Evolutionary conservation across 2,888 invertebrate species (phyloP).

Genomic region (Eurytoma adleriae): DNA sequence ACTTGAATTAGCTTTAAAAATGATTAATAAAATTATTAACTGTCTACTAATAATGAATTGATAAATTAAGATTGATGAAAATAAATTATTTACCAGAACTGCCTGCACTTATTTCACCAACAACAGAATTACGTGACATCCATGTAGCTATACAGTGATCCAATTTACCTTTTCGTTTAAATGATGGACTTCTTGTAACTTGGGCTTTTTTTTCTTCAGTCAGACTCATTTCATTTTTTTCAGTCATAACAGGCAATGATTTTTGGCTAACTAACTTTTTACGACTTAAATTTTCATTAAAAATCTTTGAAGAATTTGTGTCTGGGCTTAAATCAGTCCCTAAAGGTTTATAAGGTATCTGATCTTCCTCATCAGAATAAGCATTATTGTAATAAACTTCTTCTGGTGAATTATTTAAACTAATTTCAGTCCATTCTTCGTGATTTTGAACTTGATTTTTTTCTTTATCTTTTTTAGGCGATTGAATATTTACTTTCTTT

Average conservation of each 20-base stretch:
- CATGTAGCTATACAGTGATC: constrained; percentile 78
- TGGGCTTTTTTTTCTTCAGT: constrained; percentile 70
- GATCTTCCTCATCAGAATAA: constrained; percentile 75
- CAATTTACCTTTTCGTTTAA: constrained; percentile 73
- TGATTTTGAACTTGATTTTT: constrained; percentile 69
- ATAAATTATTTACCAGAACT: constrained; percentile 71
- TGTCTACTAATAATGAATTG: background rate
- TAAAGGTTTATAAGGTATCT: constrained; percentile 77
- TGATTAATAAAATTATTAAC: background rate
- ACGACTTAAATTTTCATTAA: constrained; percentile 62
- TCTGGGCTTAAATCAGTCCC: constrained; percentile 72
- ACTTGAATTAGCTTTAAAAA: constrained; percentile 71
- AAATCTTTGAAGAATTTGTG: constrained; percentile 63
- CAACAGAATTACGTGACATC: constrained; percentile 78
- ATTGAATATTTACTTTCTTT: constrained; percentile 65
- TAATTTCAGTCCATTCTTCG: constrained; percentile 86
- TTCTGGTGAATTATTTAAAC: constrained; percentile 83
- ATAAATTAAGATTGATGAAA: background rate
- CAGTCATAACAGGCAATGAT: constrained; percentile 76
- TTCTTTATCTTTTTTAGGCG: constrained; percentile 60
- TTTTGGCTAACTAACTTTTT: constrained; percentile 76
- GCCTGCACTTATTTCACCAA: constrained; percentile 73
- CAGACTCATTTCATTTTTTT: constrained; percentile 66
- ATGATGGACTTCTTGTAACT: constrained; percentile 73
- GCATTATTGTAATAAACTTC: constrained; percentile 80